These are phyloP conservation scores for Leptopilina clavipes DNA, from an alignment of 1,140 invertebrate genomes.

Conservation along the genomic window DNA sequence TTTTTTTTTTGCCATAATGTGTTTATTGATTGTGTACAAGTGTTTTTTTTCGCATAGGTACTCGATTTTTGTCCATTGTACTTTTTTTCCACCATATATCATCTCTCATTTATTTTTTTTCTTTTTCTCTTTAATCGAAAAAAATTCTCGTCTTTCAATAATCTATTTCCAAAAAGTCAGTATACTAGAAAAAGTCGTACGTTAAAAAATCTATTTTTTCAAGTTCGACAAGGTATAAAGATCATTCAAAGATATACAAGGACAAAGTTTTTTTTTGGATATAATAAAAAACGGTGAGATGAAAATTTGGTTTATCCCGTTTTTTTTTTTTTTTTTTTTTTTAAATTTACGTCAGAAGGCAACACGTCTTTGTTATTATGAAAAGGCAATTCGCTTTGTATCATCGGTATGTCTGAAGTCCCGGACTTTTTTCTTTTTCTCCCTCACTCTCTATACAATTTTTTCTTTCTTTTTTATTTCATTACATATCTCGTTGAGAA, in stretches of 20 bases:
- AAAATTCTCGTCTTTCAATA: constrained; percentile 56
- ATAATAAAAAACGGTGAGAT: constrained; percentile 52
- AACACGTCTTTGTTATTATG: constrained; percentile 73
- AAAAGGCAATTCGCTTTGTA: constrained; percentile 75
- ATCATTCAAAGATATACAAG: constrained; percentile 67
- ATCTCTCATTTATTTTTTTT: constrained; percentile 49
- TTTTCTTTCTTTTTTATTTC: constrained; percentile 43
- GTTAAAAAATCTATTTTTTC: constrained; percentile 52
- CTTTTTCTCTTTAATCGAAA: constrained; percentile 52
- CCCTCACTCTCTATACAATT: neutral
- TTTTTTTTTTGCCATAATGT: constrained; percentile 59
- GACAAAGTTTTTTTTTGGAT: constrained; percentile 61
- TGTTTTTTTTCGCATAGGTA: constrained; percentile 66
- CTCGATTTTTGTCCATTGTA: constrained; percentile 69
- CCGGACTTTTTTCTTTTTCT: constrained; percentile 52
- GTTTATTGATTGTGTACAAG: constrained; percentile 70
- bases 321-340: constrained; percentile 58
- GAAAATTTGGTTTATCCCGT: constrained; percentile 57
- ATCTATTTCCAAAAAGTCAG: constrained; percentile 58
- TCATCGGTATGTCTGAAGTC: constrained; percentile 72
- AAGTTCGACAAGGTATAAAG: constrained; percentile 47
- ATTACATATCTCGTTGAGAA: constrained; percentile 39
- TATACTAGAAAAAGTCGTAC: constrained; percentile 55
- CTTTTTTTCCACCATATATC: constrained; percentile 48
- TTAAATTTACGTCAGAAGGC: constrained; percentile 71